Conservation (phyloP, 2,888 invertebrate genomes). For the Dendrolimus pini region DNA sequence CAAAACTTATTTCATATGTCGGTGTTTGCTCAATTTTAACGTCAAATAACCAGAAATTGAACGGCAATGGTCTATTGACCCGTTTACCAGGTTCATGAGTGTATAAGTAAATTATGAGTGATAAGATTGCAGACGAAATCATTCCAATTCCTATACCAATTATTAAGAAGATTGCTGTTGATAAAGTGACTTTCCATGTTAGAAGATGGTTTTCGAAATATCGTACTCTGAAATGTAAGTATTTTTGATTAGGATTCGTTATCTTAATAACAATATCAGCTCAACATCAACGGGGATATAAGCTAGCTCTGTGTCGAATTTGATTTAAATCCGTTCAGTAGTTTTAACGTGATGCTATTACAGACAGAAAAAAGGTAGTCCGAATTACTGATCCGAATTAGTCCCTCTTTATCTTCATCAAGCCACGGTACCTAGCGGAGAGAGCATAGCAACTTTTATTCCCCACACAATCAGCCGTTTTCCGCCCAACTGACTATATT, state of each 20-base stretch:
- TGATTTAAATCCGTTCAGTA: no score
- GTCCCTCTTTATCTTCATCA: no score
- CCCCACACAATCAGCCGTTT: no score
- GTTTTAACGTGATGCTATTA: no score
- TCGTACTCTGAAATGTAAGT: slow-evolving; percentile 25
- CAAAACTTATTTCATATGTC: slow-evolving; percentile 35
- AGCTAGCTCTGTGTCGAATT: no score
- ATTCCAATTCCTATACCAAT: slow-evolving; percentile 18
- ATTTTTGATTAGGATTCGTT: neutral
- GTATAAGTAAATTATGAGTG: slow-evolving; percentile 24
- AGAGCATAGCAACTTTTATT: no score
- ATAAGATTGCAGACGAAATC: slow-evolving; percentile 16
- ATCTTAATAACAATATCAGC: slow-evolving; percentile 1
- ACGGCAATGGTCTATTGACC: slow-evolving; percentile 31
- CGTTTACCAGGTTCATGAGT: slow-evolving; percentile 23
- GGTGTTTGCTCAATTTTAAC: slow-evolving; percentile 36
- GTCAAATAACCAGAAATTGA: slow-evolving; percentile 39
- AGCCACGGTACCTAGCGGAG: no score
- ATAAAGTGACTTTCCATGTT: slow-evolving; percentile 37
- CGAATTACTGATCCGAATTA: no score
- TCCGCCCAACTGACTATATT: no score
- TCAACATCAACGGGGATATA: no score
- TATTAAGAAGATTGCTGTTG: slow-evolving; percentile 22
- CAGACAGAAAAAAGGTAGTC: no score
- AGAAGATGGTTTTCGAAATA: slow-evolving; percentile 38